Base-by-base conservation (phyloP, 2,797 vertebrate species). In the Cuniculus paca region DNA sequence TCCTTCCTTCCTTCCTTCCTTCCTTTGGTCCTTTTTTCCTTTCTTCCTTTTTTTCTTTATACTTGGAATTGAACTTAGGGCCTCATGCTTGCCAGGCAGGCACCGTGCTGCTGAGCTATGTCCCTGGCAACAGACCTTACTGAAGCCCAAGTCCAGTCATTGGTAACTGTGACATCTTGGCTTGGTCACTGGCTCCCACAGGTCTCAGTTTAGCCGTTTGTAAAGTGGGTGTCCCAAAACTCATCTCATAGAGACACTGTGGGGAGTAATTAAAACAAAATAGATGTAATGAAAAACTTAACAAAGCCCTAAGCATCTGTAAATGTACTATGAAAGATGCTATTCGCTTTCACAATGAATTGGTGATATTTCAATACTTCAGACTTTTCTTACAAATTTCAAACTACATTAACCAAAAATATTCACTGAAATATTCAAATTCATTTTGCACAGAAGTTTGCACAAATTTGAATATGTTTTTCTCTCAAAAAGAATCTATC, bases 381-480 rank as follows among this genome's bases (percentile, higher is more conserved):
- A 60, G 58, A 48, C 63, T 96, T 90, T 81, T 34, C 78, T 90
- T 94, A 17, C 11, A 96, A 80, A 80, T 80, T 93, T 91, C 39
- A 96, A 90, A 80, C 58, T 54, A 77, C 45, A 48, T 50, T 77
- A 87, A 26, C 75, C 82, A 89, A 65, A 97, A 90, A 52, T 83
- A 61, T 72, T 90, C 90, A 96, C 12, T 85, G 60, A 92, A 88
- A 80, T 91, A 77, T 60, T 91, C 68, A 80, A 85, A 92, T 31
- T 96, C 54, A 80, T 26, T 90, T 96, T 88, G 42, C 83, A 82
- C 36, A 52, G 58, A 94, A 92, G 28, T 89, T 61, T 91, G 65
- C 11, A 68, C 28, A 42, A 68, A 45, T 50, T 96, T 84, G 39
- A 91, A 60, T 54, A 9, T 6, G 1, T 90, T 68, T 94, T 92